Conservation (phyloP, 2,113 vertebrate species). For the Rhabdomys dilectus region DNA sequence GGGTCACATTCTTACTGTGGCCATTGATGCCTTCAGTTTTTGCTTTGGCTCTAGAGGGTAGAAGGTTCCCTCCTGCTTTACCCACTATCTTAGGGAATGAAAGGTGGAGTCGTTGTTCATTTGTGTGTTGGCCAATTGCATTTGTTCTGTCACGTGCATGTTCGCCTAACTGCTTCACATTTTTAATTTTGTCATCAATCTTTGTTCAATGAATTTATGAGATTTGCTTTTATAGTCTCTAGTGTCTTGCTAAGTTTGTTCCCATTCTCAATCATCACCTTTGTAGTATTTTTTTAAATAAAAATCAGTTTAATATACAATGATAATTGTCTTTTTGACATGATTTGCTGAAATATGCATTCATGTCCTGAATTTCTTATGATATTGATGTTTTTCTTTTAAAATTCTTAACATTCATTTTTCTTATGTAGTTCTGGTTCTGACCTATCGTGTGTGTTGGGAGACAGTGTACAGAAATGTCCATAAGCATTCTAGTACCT, state of each 20-base stretch:
- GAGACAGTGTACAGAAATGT: not conserved
- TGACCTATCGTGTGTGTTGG: not conserved
- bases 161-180: no score
- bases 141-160: not conserved
- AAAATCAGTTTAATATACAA: not conserved
- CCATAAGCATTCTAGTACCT: not conserved
- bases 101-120: not conserved
- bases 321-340: not conserved
- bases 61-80: not conserved
- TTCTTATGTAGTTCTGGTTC: not conserved
- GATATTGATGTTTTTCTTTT: not conserved
- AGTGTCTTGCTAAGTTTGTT: not conserved
- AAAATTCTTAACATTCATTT: not conserved
- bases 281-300: not conserved
- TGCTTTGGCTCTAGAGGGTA: no score
- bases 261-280: not conserved
- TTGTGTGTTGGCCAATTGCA: not conserved
- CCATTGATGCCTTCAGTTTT: not conserved
- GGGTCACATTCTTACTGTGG: not conserved
- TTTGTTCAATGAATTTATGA: not conserved
- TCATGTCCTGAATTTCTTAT: not conserved
- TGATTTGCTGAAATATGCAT: not conserved
- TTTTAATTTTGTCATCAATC: no score
- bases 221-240: not conserved
- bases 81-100: not conserved